phyloP scores from a whole-genome alignment of 2,113 vertebrate genomes.

The Corydoras sp. region DNA sequence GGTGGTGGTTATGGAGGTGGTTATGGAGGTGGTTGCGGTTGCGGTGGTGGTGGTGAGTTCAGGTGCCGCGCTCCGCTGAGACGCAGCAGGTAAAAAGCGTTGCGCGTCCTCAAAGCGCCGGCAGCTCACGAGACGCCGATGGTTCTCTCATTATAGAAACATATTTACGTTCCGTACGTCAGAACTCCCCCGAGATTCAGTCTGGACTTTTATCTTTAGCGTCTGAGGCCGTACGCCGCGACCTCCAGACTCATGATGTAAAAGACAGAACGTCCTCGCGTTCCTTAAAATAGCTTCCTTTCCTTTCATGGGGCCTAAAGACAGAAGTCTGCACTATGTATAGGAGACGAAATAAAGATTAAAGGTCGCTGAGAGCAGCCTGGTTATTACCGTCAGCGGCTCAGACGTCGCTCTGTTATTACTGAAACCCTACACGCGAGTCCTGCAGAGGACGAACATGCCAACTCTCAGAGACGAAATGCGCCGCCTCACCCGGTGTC shows the following conservation, averaged over 20 bases:
- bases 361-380: neutral
- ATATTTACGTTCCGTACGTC: slow-evolving; percentile 11
- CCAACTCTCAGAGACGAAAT: neutral
- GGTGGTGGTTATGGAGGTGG: too few species aligned
- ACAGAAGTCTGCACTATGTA: slow-evolving; percentile 23
- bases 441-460: neutral
- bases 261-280: slow-evolving; percentile 30
- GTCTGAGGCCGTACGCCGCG: slow-evolving; percentile 54
- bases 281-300: slow-evolving; percentile 38
- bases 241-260: slow-evolving; percentile 28
- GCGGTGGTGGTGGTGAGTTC: too few species aligned
- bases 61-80: too few species aligned
- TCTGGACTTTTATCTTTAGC: slow-evolving; percentile 52
- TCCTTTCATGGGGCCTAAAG: slow-evolving; percentile 22
- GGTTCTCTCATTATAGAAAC: slow-evolving; percentile 49
- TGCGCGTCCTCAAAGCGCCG: too few species aligned
- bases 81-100: too few species aligned
- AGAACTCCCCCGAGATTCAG: too few species aligned
- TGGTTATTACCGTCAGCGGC: slow-evolving; percentile 15
- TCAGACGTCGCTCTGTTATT: slow-evolving; percentile 4
- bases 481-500: neutral
- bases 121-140: neutral
- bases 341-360: slow-evolving; percentile 6
- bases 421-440: slow-evolving; percentile 2
- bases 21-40: too few species aligned